Conservation (phyloP, 2,113 vertebrate genomes). For the Lophotis ruficrista region DNA sequence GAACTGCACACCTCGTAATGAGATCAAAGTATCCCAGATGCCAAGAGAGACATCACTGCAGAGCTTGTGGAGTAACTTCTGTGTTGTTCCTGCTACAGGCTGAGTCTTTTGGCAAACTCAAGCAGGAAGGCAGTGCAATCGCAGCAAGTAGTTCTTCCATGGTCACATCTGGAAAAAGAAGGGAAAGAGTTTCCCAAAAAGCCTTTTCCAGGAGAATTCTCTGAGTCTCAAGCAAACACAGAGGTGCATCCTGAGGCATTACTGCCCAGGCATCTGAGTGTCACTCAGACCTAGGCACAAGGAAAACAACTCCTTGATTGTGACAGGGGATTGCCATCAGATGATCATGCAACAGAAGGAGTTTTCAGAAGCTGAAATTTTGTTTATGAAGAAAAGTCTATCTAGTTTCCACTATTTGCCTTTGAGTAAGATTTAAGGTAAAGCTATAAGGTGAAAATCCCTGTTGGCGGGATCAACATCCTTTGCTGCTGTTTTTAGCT, state of each 20-base stretch:
- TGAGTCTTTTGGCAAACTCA: background rate
- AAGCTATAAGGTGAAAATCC: background rate
- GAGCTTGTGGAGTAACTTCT: background rate
- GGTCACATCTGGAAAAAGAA: background rate
- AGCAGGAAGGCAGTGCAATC: fast-evolving
- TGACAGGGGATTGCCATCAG: background rate
- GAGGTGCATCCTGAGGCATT: background rate
- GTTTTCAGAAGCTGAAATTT: background rate
- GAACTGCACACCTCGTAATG: background rate
- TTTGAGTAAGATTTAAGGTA: background rate
- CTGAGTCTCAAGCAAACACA: background rate
- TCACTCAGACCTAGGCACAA: background rate
- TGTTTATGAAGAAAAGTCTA: background rate
- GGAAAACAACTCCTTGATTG: background rate
- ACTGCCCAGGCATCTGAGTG: background rate
- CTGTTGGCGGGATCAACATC: background rate
- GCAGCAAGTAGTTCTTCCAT: background rate
- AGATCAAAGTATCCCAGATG: background rate
- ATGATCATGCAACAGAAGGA: background rate
- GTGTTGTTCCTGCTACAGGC: background rate
- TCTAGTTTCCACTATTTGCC: background rate
- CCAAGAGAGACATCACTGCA: background rate
- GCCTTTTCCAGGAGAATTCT: background rate
- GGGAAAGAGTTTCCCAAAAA: background rate
- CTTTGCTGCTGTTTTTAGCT: background rate